Percentiles rank a stretch among this genome's conserved stretches.
phyloP scores from a whole-genome alignment of 2,113 vertebrate genomes.

The Chionodraco myersi region DNA sequence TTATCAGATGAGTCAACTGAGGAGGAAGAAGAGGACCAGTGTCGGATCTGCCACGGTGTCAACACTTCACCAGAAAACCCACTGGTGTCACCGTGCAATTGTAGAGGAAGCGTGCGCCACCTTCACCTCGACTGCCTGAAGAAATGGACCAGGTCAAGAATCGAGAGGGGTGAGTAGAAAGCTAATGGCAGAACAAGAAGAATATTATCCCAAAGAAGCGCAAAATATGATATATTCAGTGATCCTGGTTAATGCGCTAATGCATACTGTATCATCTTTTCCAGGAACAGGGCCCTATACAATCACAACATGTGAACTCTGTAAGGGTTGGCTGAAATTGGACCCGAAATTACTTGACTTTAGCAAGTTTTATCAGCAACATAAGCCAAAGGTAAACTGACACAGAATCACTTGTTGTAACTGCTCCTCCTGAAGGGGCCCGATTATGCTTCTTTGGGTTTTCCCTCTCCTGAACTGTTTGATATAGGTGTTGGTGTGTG shows the following conservation, averaged over 20 bases:
- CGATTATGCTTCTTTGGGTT: no score
- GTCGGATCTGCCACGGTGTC: constrained; percentile 88
- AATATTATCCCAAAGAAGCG: neutral
- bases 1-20: constrained; percentile 86
- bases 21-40: constrained; percentile 86
- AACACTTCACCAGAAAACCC: constrained; percentile 82
- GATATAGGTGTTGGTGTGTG: no score
- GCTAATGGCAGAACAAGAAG: neutral
- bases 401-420: no score
- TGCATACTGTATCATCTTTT: neutral
- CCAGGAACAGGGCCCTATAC: neutral
- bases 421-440: no score
- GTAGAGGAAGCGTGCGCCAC: constrained; percentile 29
- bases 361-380: neutral
- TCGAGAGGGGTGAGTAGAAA: neutral
- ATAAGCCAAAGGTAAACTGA: neutral
- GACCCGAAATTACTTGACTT: neutral
- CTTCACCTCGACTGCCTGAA: constrained; percentile 9
- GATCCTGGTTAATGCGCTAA: neutral
- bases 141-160: neutral
- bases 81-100: constrained; percentile 88
- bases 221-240: neutral
- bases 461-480: no score
- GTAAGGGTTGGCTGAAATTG: neutral
- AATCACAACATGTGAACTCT: neutral